Evolutionary conservation across 2,888 invertebrate species (phyloP).

Genomic region (Ceratothoa steindachneri): DNA sequence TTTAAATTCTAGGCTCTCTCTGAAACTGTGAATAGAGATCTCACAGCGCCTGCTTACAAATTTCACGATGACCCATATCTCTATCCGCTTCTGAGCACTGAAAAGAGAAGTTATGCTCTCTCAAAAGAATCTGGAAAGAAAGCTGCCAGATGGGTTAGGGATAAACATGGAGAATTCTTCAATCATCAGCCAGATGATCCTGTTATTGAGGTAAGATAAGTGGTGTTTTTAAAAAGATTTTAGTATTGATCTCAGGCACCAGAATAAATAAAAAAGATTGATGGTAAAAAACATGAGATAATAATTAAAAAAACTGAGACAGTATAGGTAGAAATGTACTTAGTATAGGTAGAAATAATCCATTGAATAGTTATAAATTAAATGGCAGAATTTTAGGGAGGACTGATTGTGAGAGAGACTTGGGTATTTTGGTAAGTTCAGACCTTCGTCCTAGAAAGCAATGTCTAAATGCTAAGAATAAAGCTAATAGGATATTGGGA

Average conservation of each 20-base stretch:
- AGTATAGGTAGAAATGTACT: too few species aligned
- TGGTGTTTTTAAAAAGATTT: neutral
- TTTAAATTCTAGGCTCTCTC: slow-evolving; percentile 66
- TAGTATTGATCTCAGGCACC: neutral
- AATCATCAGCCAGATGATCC: slow-evolving; percentile 64
- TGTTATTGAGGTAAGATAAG: slow-evolving; percentile 56
- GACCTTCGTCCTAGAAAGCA: too few species aligned
- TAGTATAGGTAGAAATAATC: too few species aligned
- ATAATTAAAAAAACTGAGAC: too few species aligned
- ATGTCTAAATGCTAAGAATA: too few species aligned
- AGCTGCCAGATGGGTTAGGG: slow-evolving; percentile 76
- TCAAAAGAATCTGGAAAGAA: slow-evolving; percentile 80
- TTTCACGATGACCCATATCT: slow-evolving; percentile 88
- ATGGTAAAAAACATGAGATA: neutral
- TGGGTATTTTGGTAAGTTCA: too few species aligned
- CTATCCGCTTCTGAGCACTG: slow-evolving; percentile 68
- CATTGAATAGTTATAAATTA: too few species aligned
- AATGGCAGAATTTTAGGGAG: too few species aligned
- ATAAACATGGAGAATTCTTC: slow-evolving; percentile 69
- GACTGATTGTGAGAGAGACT: too few species aligned
- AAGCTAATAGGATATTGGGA: too few species aligned
- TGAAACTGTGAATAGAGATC: slow-evolving; percentile 71
- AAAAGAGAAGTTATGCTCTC: slow-evolving; percentile 69
- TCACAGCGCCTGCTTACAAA: slow-evolving; percentile 81
- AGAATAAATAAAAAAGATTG: neutral